Conservation (phyloP, 2,113 vertebrate genomes). For the Lepus timidus region DNA sequence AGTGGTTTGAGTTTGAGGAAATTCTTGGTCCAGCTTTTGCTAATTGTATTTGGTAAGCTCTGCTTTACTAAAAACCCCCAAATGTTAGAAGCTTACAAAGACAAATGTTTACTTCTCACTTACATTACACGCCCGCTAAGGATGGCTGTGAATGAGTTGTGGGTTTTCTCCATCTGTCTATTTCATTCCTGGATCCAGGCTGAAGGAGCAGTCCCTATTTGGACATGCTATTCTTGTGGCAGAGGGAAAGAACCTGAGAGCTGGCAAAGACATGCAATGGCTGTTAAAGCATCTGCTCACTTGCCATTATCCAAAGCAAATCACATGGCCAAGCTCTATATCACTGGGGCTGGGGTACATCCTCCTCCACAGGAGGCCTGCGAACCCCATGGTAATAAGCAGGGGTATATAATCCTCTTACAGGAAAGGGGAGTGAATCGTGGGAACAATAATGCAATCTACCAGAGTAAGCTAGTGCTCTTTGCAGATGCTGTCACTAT, state of each 20-base stretch:
- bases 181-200: slow-evolving; percentile 31
- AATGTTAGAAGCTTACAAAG: slow-evolving; percentile 28
- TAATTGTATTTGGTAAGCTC: slow-evolving; percentile 24
- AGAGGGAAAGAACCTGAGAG: slow-evolving; percentile 1
- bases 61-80: slow-evolving; percentile 1
- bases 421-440: not conserved
- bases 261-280: not conserved
- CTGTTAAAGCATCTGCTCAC: slow-evolving; percentile 54
- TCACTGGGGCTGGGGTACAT: not conserved
- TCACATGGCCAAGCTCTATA: not conserved
- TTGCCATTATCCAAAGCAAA: slow-evolving; percentile 46
- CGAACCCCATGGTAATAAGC: not conserved
- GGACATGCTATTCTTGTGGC: not conserved
- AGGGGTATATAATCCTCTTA: slow-evolving; percentile 61
- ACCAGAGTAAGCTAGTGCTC: slow-evolving; percentile 49
- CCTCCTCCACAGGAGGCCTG: slow-evolving; percentile 22
- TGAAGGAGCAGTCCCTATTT: slow-evolving; percentile 22
- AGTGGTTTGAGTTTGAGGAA: not conserved
- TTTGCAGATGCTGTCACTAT: slow-evolving; percentile 57
- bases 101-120: slow-evolving; percentile 11
- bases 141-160: not conserved
- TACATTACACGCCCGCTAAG: not conserved
- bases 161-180: slow-evolving; percentile 44
- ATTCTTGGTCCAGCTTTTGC: not conserved
- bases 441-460: slow-evolving; percentile 58